Base-by-base conservation (phyloP, 2,113 vertebrate genomes). In the Rhinoderma darwinii region DNA sequence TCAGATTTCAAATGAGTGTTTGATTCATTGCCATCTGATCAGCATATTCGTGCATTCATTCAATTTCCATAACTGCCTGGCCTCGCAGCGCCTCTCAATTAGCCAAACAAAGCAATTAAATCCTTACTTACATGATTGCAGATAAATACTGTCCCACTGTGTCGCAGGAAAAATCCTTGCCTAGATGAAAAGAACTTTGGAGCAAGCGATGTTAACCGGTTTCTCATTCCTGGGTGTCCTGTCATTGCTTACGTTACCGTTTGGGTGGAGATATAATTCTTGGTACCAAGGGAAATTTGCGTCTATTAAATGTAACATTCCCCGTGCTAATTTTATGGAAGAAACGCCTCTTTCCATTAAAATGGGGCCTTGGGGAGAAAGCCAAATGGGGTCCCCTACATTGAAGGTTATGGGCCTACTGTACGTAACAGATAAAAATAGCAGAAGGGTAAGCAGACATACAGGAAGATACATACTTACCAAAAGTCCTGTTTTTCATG, bases 11-110 rank as follows among this genome's bases (percentile, higher is more conserved):
- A 47, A 80, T 35, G 43, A 72, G 61, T 70, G 75, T 86, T 86
- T 86, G 76, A 86, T 79, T 86, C 76, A 68, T 86, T 35, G 84
- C 76, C 84, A 80, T 86, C 84, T 86, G 84, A 86, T 86, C 84
- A 80, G 84, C 84, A 79, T 80, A 80, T 86, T 86, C 80, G 44
- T 86, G 37, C 76, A 86, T 72, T 86, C 75, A 86, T 86, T 86
- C 56, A 47, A 54, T 80, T 70, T 80, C 56, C 73, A 78, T 68
- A 47, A 68, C 84, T 51, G 74, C 74, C 74, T 78, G 84, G 84
- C 84, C 84, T 86, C 63, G 25, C 25, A 37, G 84, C 8, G 43
- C 63, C 47, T 86, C 63, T 86, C 76, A 86, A 79, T 86, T 80
- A 86, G 75, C 47, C 44, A 79, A 86, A 86, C 84, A 86, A 86